Conservation (phyloP, 2,797 vertebrate genomes). For the Austrolebias charrua region DNA sequence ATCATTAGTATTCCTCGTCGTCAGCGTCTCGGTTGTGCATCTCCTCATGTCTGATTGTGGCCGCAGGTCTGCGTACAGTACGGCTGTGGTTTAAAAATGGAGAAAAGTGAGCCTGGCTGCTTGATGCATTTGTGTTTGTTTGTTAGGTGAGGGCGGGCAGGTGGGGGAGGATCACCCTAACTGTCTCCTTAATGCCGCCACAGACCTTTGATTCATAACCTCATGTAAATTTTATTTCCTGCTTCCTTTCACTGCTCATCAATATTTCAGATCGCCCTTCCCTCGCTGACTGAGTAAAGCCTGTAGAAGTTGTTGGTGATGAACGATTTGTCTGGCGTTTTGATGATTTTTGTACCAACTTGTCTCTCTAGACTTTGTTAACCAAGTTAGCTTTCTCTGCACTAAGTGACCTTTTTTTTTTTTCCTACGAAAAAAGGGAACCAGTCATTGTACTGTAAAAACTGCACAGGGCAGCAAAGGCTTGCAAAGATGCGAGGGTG, state of each 20-base stretch:
- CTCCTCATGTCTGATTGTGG: conserved; percentile 23
- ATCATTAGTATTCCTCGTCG: conserved; percentile 51
- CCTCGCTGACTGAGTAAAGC: conserved; percentile 38
- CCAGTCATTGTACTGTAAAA: conserved; percentile 2
- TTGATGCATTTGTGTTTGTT: conserved; percentile 1
- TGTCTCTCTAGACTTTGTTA: not conserved
- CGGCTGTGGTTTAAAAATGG: conserved; percentile 23
- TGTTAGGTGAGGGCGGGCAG: conserved; percentile 12
- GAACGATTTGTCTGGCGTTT: conserved; percentile 31
- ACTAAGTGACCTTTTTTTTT: not conserved
- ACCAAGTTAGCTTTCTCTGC: conserved; percentile 6
- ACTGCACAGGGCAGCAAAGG: conserved; percentile 12
- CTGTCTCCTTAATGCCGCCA: conserved; percentile 33
- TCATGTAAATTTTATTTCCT: conserved; percentile 64
- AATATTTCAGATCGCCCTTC: conserved; percentile 49
- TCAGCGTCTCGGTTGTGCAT: conserved; percentile 37
- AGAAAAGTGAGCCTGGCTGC: not conserved
- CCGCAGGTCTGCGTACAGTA: conserved; percentile 33
- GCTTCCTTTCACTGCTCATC: conserved; percentile 48
- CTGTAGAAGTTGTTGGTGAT: conserved; percentile 34
- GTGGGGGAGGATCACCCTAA: conserved; percentile 5
- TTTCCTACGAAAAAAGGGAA: not conserved
- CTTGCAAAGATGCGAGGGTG: conserved; percentile 22
- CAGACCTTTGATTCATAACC: conserved; percentile 61
- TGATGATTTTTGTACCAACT: conserved; percentile 9